These are phyloP conservation scores for Panthera uncia DNA, from an alignment of 2,113 vertebrate genomes.

Conservation along the genomic window DNA sequence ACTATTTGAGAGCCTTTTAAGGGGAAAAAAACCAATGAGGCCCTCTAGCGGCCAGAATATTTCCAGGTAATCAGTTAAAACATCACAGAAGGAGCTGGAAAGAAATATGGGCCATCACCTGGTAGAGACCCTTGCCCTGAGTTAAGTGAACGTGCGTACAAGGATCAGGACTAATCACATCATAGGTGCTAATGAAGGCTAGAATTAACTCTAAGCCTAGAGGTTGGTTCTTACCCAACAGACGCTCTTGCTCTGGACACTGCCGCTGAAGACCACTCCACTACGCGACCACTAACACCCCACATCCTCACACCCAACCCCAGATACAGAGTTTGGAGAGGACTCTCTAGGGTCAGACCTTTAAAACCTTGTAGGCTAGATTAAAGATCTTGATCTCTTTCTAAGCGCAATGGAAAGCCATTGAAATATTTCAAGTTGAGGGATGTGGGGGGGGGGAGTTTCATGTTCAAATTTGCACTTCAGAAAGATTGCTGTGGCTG, in stretches of 20 bases:
- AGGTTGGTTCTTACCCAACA: neutral
- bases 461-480: conserved; percentile 8
- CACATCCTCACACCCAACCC: neutral
- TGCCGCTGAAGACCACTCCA: neutral
- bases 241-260: neutral
- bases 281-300: neutral
- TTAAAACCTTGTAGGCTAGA: neutral
- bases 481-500: neutral
- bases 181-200: neutral
- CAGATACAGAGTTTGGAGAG: neutral
- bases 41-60: conserved; percentile 5
- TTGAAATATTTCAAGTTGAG: conserved; percentile 6
- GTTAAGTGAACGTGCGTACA: neutral
- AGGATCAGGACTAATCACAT: neutral
- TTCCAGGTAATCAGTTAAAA: neutral
- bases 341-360: neutral
- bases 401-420: neutral
- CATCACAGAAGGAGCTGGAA: neutral
- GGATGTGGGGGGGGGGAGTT: neutral
- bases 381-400: conserved; percentile 8
- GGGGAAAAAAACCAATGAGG: neutral
- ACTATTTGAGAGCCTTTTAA: neutral
- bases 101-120: neutral
- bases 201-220: neutral
- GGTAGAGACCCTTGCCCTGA: neutral